These are phyloP conservation scores for Chiloscyllium punctatum DNA, from an alignment of 2,797 vertebrate genomes.

Conservation along the genomic window DNA sequence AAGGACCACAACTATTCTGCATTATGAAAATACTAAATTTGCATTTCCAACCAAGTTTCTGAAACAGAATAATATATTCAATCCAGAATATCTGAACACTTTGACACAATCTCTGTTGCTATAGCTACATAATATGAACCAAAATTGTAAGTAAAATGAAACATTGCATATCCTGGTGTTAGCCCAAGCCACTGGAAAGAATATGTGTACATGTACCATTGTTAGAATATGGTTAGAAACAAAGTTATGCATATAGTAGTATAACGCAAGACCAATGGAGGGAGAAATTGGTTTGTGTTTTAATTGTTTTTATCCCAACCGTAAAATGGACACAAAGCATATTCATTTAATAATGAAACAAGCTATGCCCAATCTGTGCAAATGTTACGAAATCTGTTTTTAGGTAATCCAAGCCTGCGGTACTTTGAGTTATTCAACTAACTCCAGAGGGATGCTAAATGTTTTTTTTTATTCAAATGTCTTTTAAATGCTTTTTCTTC, in stretches of 20 bases:
- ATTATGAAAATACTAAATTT: not conserved
- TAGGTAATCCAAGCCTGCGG: not conserved
- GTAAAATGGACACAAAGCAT: not conserved
- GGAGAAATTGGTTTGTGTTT: not conserved
- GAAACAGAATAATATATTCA: not conserved
- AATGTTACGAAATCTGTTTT: not conserved
- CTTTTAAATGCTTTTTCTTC: not conserved
- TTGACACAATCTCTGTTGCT: not conserved
- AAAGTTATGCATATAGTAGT: not conserved
- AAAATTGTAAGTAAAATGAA: not conserved
- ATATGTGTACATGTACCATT: not conserved
- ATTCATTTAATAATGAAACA: not conserved
- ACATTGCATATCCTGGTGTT: not conserved
- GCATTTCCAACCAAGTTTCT: not conserved
- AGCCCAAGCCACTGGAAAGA: not conserved
- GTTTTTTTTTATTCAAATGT: not conserved
- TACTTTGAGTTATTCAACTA: not conserved
- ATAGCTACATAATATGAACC: not conserved
- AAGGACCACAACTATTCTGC: not conserved
- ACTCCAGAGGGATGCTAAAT: not conserved
- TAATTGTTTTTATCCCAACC: not conserved
- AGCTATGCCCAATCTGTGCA: too few relatives aligned
- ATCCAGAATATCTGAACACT: not conserved
- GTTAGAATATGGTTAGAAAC: slow-evolving; percentile 6
- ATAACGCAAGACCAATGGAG: not conserved